Percentiles rank a stretch among this genome's conserved stretches.
phyloP scores from a whole-genome alignment of 2,113 vertebrate species.

The Chitala chitala region DNA sequence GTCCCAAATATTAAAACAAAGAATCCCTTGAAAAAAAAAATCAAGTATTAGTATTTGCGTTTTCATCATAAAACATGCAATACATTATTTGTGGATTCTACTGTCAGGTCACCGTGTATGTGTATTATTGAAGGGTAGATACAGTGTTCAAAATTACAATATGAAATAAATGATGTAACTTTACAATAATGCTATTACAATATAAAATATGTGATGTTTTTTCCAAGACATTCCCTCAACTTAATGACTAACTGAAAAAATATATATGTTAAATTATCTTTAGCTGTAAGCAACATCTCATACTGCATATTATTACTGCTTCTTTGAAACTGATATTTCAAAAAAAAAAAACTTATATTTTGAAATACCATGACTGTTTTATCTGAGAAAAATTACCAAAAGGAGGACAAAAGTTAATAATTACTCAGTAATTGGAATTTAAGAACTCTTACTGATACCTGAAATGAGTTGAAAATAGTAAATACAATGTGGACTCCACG shows the following conservation, averaged over 20 bases:
- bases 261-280: no score
- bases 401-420: not conserved
- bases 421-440: not conserved
- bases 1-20: slow-evolving; percentile 71
- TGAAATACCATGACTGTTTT: not conserved
- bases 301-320: not conserved
- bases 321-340: not conserved
- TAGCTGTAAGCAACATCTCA: no score
- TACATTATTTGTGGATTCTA: not conserved
- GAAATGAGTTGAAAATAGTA: slow-evolving; percentile 73
- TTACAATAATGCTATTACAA: not conserved
- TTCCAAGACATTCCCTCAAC: no score
- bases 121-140: not conserved
- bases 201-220: not conserved
- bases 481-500: slow-evolving; percentile 62
- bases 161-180: not conserved
- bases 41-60: not conserved
- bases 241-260: no score
- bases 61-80: not conserved
- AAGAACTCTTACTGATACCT: slow-evolving; percentile 54
- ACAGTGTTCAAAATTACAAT: not conserved
- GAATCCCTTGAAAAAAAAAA: slow-evolving; percentile 57
- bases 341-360: not conserved
- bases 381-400: not conserved
- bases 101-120: not conserved